phyloP scores from a whole-genome alignment of 2,113 vertebrate genomes.

The Zonotrichia leucophrys region DNA sequence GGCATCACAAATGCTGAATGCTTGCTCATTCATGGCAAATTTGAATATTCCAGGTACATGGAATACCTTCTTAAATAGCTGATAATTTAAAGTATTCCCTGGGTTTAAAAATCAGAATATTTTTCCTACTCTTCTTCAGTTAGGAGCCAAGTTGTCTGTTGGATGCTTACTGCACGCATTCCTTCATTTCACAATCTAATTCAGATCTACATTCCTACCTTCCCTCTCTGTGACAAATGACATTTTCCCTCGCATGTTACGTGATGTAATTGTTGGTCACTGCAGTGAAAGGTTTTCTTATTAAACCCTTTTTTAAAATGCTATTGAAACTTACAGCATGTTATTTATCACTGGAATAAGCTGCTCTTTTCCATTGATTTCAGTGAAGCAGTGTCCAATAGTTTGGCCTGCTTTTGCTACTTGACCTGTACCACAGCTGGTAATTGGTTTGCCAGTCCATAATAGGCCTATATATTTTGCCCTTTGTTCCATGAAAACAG shows the following conservation, averaged over 20 bases:
- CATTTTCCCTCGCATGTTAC: neutral
- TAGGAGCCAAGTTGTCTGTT: neutral
- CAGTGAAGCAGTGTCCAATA: neutral
- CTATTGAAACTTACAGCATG: neutral
- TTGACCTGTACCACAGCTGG: neutral
- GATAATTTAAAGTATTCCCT: neutral
- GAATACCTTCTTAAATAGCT: neutral
- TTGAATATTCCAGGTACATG: neutral
- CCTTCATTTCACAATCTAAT: neutral
- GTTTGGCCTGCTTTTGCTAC: neutral
- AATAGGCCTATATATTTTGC: neutral
- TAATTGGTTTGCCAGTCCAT: slow-evolving; percentile 31
- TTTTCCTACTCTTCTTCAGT: neutral
- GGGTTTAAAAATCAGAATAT: neutral
- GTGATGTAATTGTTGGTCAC: neutral
- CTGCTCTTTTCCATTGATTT: neutral
- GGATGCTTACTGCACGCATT: neutral
- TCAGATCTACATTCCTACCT: neutral
- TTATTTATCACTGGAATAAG: slow-evolving; percentile 1
- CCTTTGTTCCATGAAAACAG: neutral
- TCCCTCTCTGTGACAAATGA: neutral
- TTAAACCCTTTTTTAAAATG: neutral
- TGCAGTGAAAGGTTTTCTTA: slow-evolving; percentile 6
- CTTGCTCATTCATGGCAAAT: neutral
- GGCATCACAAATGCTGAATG: neutral